Evolutionary conservation across 2,113 vertebrate species (phyloP), one percentile per base, ranked within the genome.

Genomic region (Xiphorhynchus elegans): DNA sequence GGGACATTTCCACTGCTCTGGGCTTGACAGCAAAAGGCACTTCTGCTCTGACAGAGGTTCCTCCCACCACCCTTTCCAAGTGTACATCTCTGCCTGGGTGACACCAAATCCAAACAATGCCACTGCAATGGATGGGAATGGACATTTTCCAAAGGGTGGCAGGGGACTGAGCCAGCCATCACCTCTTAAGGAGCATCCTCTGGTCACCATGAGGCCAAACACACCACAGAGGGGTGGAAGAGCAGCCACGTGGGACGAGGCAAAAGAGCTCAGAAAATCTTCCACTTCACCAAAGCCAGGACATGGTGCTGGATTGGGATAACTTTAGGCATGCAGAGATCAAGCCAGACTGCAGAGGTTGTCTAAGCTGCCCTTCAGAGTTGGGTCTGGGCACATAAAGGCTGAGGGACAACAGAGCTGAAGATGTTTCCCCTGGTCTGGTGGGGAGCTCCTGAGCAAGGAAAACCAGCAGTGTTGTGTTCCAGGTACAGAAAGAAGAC

Each of bases 11-110:
- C 86, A 69, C 87, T 83, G 74, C 60, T 91, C 92, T 28, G 53
- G 82, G 49, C 87, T 75, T 78, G 90, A 95, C 86, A 84, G 84
- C 50, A 75, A 95, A 87, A 95, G 52, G 63, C 35, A 56, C 42
- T 91, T 96, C 80, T 91, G 83, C 90, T 96, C 95, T 95, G 62
- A 49, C 59, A 26, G 66, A 89, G 77, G 88, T 49, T 93, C 73
- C 52, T 77, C 76, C 64, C 29, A 37, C 79, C 33, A 75, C 53
- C 84, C 88, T 92, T 76, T 84, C 49, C 37, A 42, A 52, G 68
- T 2, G 66, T 2, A 25, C 81, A n/a, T 42, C 79, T 67, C 72
- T 13, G 1, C 17, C 39, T 3, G 31, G 7, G 31, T 93, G 56
- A 78, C 23, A 19, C 39, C 3, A 2, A 53, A 42, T 46, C 58